Evolutionary conservation across 1,140 invertebrate species (phyloP).

Genomic region (Apis cerana): DNA sequence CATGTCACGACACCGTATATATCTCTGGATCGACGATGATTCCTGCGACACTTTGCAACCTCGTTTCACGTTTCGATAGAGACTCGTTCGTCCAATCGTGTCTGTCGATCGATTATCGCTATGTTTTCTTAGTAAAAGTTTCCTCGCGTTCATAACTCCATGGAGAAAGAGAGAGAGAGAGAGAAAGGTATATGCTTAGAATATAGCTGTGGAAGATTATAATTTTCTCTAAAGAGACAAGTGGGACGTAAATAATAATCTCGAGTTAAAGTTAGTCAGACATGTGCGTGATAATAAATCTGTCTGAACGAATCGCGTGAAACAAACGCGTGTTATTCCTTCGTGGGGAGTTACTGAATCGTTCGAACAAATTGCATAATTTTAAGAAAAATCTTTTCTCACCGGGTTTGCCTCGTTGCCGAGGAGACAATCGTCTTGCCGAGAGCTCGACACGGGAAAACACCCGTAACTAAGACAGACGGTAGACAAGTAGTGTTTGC

Average conservation of each 20-base stretch:
- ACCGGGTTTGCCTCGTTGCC: too few species aligned
- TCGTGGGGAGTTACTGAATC: not conserved
- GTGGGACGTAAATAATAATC: too few species aligned
- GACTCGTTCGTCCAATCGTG: not conserved
- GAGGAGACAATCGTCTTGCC: not conserved
- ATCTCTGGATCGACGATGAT: not conserved
- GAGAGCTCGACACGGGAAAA: not conserved
- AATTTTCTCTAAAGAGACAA: not conserved
- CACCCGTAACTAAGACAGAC: not conserved
- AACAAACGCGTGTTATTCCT: not conserved
- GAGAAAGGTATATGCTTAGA: too few species aligned
- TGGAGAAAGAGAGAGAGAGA: too few species aligned
- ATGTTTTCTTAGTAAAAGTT: not conserved
- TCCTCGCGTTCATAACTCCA: too few species aligned
- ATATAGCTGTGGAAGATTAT: too few species aligned
- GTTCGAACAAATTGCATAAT: slow-evolving; percentile 3
- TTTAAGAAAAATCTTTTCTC: slow-evolving; percentile 3
- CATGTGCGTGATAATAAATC: not conserved
- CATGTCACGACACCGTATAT: slow-evolving; percentile 2
- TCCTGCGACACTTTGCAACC: not conserved
- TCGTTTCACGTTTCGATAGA: not conserved
- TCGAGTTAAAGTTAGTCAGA: not conserved
- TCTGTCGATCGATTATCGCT: not conserved
- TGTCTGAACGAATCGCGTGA: not conserved
- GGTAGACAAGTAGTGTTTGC: not conserved